Conservation (phyloP, 2,888 invertebrate species). For the Leptinotarsa juncta region DNA sequence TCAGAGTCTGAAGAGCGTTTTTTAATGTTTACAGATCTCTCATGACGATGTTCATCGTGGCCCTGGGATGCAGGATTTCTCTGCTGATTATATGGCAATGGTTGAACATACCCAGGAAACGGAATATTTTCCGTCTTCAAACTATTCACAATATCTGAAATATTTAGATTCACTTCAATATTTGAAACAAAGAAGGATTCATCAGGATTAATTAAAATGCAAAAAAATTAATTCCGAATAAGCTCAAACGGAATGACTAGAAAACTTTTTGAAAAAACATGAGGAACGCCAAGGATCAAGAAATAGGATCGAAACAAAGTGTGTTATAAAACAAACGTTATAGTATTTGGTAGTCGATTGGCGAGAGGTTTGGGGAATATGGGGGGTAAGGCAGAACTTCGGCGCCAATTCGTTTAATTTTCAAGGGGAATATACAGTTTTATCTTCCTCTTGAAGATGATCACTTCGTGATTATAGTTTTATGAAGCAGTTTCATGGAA, state of each 20-base stretch:
- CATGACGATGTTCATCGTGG: background rate
- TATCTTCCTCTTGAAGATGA: no score
- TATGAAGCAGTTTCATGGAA: no score
- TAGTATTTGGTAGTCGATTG: no score
- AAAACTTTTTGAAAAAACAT: background rate
- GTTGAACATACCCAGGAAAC: background rate
- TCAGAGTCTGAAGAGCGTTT: background rate
- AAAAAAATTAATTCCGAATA: background rate
- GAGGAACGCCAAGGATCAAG: no score
- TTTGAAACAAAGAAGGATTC: background rate
- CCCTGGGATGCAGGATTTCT: constrained; percentile 13
- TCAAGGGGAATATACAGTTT: no score
- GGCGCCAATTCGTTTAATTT: no score
- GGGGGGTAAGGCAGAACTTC: no score
- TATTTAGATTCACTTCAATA: no score
- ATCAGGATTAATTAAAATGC: background rate
- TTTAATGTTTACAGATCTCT: background rate
- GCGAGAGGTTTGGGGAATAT: no score
- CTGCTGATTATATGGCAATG: constrained; percentile 7
- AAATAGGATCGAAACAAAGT: no score
- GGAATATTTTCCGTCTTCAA: constrained; percentile 32
- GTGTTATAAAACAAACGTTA: no score
- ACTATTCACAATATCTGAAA: constrained; percentile 39
- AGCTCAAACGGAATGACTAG: background rate
- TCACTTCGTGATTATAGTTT: no score